Conservation (phyloP, 2,113 vertebrate genomes). For the Vombatus ursinus region DNA sequence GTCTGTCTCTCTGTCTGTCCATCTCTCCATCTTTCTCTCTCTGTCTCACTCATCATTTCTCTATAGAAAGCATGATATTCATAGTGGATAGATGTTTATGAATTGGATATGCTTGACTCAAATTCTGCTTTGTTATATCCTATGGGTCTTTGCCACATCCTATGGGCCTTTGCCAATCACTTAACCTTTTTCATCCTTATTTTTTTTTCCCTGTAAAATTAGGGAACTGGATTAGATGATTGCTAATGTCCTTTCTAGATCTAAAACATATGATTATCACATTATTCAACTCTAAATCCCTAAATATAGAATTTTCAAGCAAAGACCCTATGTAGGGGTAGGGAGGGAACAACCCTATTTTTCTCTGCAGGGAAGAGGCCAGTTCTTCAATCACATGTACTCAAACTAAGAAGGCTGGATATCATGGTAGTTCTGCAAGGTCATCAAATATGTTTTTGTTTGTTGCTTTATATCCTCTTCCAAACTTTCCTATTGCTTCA, state of each 20-base stretch:
- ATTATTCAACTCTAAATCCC: neutral
- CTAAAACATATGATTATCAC: neutral
- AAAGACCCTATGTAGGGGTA: neutral
- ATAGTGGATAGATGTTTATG: neutral
- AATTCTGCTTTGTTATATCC: neutral
- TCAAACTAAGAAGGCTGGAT: neutral
- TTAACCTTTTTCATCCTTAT: neutral
- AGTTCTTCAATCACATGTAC: neutral
- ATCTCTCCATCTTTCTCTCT: too few species aligned
- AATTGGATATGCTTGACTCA: neutral
- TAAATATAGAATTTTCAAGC: neutral
- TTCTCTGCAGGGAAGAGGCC: neutral
- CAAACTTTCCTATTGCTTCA: neutral
- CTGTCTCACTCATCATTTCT: neutral
- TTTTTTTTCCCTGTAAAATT: neutral
- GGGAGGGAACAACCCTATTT: neutral
- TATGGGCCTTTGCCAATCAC: neutral
- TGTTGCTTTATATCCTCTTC: neutral
- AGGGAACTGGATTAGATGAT: neutral
- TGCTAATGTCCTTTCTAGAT: neutral
- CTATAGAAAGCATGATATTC: neutral
- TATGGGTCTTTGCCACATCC: neutral
- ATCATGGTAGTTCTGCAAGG: neutral
- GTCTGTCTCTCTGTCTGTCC: too few species aligned
- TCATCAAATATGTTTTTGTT: neutral